These are phyloP conservation scores for Philaethria dido DNA, from an alignment of 2,888 invertebrate genomes.

Conservation along the genomic window DNA sequence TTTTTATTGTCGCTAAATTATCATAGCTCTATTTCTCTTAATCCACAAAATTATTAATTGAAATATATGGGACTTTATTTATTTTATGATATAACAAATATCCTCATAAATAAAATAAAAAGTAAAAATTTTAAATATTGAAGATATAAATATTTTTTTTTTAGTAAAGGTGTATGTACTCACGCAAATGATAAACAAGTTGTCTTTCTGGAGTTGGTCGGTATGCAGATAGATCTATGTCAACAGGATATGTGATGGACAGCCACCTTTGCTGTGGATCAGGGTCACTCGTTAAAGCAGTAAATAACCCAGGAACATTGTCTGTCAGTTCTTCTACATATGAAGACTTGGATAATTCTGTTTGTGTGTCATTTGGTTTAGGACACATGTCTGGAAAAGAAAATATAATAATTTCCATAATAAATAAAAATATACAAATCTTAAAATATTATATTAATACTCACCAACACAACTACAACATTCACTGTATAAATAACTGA, in stretches of 20 bases:
- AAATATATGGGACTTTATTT: no score
- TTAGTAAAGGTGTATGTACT: no score
- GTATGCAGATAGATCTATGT: slow-evolving; percentile 87
- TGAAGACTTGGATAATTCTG: slow-evolving; percentile 89
- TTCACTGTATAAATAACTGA: slow-evolving; percentile 94
- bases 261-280: slow-evolving; percentile 92
- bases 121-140: no score
- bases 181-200: slow-evolving; percentile 88
- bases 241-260: slow-evolving; percentile 91
- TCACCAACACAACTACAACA: slow-evolving; percentile 99
- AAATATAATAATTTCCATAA: background rate
- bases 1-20: no score
- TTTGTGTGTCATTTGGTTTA: slow-evolving; percentile 90
- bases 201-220: slow-evolving; percentile 87
- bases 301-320: slow-evolving; percentile 92
- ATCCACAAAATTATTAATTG: no score
- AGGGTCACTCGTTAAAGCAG: slow-evolving; percentile 90
- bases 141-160: no score
- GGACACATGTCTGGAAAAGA: slow-evolving; percentile 91
- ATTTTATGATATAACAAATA: no score
- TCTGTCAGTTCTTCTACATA: slow-evolving; percentile 93
- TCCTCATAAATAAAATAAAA: no score
- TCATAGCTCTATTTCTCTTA: no score
- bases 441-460: slow-evolving; percentile 54
- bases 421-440: background rate